Base-by-base conservation (phyloP, 1,140 invertebrate genomes). In the Lasioglossum albipes region DNA sequence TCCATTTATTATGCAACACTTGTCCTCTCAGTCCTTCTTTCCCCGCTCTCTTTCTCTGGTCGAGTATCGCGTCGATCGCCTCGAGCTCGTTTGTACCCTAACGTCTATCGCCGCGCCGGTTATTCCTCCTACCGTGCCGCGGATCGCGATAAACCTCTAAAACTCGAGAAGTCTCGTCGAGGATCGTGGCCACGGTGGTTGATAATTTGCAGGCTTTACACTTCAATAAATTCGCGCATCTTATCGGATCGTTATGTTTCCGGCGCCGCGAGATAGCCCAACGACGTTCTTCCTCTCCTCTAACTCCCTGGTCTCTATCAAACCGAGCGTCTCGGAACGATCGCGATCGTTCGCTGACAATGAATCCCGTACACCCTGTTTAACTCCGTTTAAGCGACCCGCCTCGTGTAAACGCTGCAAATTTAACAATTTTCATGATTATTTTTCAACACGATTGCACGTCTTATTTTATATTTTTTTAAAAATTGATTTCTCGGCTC, bases 181-280 rank as follows among this genome's bases (percentile, higher is more conserved):
- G 20, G 52, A 27, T 42, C 57, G 61, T 65, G 67, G 68, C 73
- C 31, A 42, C 62, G 71, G 73, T 36, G 68, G 61, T 54, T 66
- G 78, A 68, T 52, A 84, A 85, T 85, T 62, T 31, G 67, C 45
- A 20, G 62, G 70, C 62, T 81, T 85, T 71, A 82, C 79, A 82
- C 79, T 75, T 70, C 75, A 73, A 82, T 85, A 86, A 85, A 76
- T 71, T 59, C 71, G 62, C 72, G 62, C 75, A 59, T 79, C 72
- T 85, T 75, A 79, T 86, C 83, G 79, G 67, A 78, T 86, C 71
- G 69, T 86, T 82, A 84, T 22, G 83, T 59, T 70, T 59, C 68
- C 75, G 61, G 52, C 67, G 74, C 27, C 27, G 61, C 42, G 27
- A 36, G 45, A 62, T n/a, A 20, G 36, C 2, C 61, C 31, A 68